Evolutionary conservation across 2,797 vertebrate genomes (phyloP), one percentile per base, ranked within the genome.

Genomic region (Perdix hodgsoniae): DNA sequence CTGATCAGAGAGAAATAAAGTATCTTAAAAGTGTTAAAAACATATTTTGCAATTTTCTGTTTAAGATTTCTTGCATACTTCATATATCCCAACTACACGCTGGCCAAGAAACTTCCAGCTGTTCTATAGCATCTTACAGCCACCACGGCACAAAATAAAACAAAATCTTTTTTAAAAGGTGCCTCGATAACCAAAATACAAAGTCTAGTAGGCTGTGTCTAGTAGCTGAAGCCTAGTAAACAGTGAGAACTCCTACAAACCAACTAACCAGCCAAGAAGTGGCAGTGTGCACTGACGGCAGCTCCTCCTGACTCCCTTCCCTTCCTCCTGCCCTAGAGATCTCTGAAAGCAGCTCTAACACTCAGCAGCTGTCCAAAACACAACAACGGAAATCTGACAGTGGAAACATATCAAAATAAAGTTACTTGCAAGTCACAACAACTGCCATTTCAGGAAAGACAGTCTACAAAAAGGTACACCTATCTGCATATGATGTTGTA

Each of bases 331-430:
- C 79, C 13, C 2, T 0, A 63, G 75, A 70, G 60, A 37, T 63
- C 26, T 9, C 0, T 4, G 47, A 77, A 79, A 31, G 42, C 50
- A 84, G 39, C 13, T n/a, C 14, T 37, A 39, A 86, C 10, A 75
- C 8, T 10, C 24, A 86, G 45, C 26, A 90, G 35, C 37, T 78
- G 83, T 75, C 39, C 77, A 61, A 69, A 86, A 14, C 13, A 81
- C 37, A 57, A 35, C 24, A 23, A n/a, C 2, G 22, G 0, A 16
- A n/a, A 24, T n/a, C 60, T 66, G 24, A 45, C 0, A 0, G 11
- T 42, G 42, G 29, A 59, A 83, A 31, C 40, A 33, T 14, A 73
- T 26, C n/a, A 31, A 45, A 29, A 56, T 13, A 54, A 86, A 73
- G 66, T 5, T 8, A 69, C 66, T 14, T 27, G 29, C 6, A 57